Base-by-base conservation (phyloP, 2,888 invertebrate genomes). In the Allolobophora icterica region DNA sequence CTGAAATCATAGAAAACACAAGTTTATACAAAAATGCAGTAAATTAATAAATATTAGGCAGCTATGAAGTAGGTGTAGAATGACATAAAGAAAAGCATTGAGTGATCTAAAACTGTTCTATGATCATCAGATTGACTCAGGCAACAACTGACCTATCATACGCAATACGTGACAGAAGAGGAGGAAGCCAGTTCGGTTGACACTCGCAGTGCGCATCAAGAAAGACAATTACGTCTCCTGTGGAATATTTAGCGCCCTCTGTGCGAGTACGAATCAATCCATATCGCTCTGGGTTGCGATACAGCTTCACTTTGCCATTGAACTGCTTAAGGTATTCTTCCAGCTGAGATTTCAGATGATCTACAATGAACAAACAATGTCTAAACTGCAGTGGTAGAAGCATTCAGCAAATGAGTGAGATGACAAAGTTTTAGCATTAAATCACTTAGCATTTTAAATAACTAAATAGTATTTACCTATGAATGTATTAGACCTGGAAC, bases 131-230 rank as follows among this genome's bases (percentile, higher is more conserved):
- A 71, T 71, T 30, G 2, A 71, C 11, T 52, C 52, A 52, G 52
- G 24, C 21, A 52, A 1, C 21, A 52, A 52, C 87, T 90, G 92
- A 96, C 96, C 96, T 96, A 94, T 99, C 98, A 90, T 97, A 96
- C 95, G 98, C 97, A 93, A 99, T 99, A 8, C 99, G 98, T 0
- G 99, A 98, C 71, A 99, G 96, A 21, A 99, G 96, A 0, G 99
- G 99, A 0, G 98, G 98, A 58, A 99, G 96, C 99, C 99, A 99
- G 96, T 99, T 99, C 0, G 97, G 96, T 95, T 99, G 99, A 92
- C 95, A 95, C 92, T 99, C 99, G 95, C 99, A 99, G 95, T 99
- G 99, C 45, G 99, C 99, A 96, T 99, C 99, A 6, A 99, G 96
- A 95, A 98, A 99, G 0, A 99, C 97, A 91, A 99, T 98, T 21